Base-by-base conservation (phyloP, 2,888 invertebrate genomes). In the Pherbina coryleti region DNA sequence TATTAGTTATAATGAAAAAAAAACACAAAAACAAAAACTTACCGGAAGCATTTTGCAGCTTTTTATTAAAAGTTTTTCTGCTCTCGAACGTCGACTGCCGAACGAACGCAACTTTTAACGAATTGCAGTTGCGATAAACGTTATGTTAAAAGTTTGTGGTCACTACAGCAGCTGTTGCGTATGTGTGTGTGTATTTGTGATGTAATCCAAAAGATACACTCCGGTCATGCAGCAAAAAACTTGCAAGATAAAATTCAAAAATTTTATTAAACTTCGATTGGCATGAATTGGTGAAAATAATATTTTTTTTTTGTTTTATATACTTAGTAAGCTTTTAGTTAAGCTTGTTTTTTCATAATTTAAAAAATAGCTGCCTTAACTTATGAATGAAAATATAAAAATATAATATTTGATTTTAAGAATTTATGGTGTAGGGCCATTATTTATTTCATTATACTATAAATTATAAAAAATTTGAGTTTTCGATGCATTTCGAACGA, bases 11-110 rank as follows among this genome's bases (percentile, higher is more conserved):
- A 9, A 28, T 25, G 28, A 25, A 28, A 62, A 31, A 73, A 79
- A 82, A 34, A 53, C 28, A 55, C n/a, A 72, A 11, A 31, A 57
- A 9, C 17, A 62, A 73, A 71, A 44, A 87, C 87, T 87, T 87
- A 87, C 87, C 87, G 87, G 87, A 88, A 87, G 83, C 87, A 87
- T 87, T 85, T 87, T 86, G 85, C 82, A 77, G 81, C 78, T 76
- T 81, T 83, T 79, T 78, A 79, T 66, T 57, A 80, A 79, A 77
- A 79, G 44, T 44, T 25, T 69, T 67, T 82, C 78, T 77, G 79
- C 74, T 60, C 71, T 49, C 75, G 78, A 73, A 67, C 62, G 77
- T 69, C 60, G 72, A 51, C 75, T 67, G 55, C 60, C 71, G 57
- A 64, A 44, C 67, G 72, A 76, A 25, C 60, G 70, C 75, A 62